Evolutionary conservation across 1,140 invertebrate species (phyloP).

Genomic region (Caenorhabditis inopinata): DNA sequence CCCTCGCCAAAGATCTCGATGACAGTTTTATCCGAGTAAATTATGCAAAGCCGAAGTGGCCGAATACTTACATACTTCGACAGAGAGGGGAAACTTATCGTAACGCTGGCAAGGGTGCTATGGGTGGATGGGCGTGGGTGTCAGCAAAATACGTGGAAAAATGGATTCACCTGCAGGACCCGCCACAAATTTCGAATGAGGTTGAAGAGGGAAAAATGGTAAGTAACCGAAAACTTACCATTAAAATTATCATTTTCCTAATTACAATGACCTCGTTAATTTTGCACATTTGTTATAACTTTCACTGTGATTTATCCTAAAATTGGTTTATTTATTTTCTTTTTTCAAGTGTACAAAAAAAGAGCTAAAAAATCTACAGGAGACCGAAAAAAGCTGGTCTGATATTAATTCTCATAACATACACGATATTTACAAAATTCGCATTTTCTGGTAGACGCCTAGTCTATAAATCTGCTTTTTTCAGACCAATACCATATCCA

Average conservation of each 20-base stretch:
- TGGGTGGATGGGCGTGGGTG: constrained; percentile 51
- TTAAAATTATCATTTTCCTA: too few relatives aligned
- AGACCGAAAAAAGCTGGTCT: too few relatives aligned
- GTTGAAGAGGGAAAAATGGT: background rate
- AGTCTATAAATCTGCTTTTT: too few relatives aligned
- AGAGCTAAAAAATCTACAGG: too few relatives aligned
- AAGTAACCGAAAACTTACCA: background rate
- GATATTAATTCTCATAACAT: too few relatives aligned
- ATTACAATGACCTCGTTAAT: too few relatives aligned
- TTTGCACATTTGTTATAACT: too few relatives aligned
- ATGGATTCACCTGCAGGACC: background rate
- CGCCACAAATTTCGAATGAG: background rate
- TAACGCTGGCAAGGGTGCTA: constrained; percentile 34
- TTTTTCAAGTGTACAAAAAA: too few relatives aligned
- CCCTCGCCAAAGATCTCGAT: background rate
- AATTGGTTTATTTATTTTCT: too few relatives aligned
- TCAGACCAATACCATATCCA: background rate
- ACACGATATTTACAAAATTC: too few relatives aligned
- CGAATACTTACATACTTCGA: background rate
- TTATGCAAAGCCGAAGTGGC: constrained; percentile 1
- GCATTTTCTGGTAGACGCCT: too few relatives aligned
- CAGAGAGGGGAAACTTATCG: constrained; percentile 41
- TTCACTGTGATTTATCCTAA: too few relatives aligned
- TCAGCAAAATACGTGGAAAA: background rate
- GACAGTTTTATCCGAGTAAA: background rate